A percentile compares a stretch with the other conserved stretches of the same genome.
These are phyloP conservation scores for Pyrgus malvae DNA, from an alignment of 2,888 invertebrate genomes.

Conservation along the genomic window DNA sequence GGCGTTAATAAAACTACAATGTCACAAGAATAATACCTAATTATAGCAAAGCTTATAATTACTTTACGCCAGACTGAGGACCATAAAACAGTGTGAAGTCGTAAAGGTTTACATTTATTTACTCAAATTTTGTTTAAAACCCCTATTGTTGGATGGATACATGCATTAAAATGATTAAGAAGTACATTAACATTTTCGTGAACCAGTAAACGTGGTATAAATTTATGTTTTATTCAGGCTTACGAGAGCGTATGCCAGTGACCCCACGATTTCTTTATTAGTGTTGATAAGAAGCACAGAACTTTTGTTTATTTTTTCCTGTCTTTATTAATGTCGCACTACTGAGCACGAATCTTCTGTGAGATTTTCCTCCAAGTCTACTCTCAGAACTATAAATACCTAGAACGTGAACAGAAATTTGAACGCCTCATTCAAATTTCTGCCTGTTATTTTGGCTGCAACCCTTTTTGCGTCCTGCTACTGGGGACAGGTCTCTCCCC, in stretches of 20 bases:
- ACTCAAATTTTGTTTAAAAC: constrained; percentile 18
- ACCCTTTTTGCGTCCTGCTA: no score
- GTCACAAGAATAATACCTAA: constrained; percentile 45
- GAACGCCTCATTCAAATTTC: no score
- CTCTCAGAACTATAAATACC: no score
- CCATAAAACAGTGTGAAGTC: constrained; percentile 46
- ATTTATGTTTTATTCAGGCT: not conserved
- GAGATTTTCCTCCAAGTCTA: no score
- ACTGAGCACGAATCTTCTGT: no score
- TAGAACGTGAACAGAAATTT: no score
- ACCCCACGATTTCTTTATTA: not conserved
- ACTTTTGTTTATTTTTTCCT: no score
- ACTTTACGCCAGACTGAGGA: constrained; percentile 42
- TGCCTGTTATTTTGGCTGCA: no score
- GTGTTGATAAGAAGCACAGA: no score
- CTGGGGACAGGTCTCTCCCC: no score
- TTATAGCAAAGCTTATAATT: constrained; percentile 45
- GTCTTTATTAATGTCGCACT: no score
- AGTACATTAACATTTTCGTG: constrained; percentile 16
- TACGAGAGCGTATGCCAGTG: no score
- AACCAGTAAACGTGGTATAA: constrained; percentile 7
- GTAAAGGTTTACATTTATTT: constrained; percentile 23
- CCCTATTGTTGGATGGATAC: constrained; percentile 28
- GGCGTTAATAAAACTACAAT: constrained; percentile 39
- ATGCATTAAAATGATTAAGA: constrained; percentile 29